Evolutionary conservation across 2,888 invertebrate genomes (phyloP).

Genomic region (Pocota personata): DNA sequence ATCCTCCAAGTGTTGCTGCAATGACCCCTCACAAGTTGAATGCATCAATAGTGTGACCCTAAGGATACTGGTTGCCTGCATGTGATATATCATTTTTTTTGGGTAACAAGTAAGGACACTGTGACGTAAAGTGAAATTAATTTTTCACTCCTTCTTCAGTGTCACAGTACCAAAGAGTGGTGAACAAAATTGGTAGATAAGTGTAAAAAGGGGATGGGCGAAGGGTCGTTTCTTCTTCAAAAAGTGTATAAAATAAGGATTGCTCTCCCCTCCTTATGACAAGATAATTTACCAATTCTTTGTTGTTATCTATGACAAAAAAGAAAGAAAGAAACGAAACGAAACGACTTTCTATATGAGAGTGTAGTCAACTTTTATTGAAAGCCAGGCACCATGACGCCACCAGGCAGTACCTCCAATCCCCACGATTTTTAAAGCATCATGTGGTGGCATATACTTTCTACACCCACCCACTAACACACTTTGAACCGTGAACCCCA

Average conservation of each 20-base stretch:
- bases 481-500: constrained; percentile 48
- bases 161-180: background rate
- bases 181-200: constrained; percentile 36
- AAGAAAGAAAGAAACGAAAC: background rate
- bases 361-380: constrained; percentile 45
- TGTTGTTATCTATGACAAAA: constrained; percentile 13
- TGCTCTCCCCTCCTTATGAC: background rate
- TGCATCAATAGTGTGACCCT: constrained; percentile 17
- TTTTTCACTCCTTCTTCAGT: background rate
- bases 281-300: constrained; percentile 39
- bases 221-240: constrained; percentile 1
- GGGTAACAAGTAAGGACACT: constrained; percentile 57
- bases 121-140: constrained; percentile 44
- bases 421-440: constrained; percentile 16
- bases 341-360: constrained; percentile 4
- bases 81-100: constrained; percentile 21
- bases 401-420: constrained; percentile 25
- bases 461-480: constrained; percentile 29
- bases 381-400: constrained; percentile 69
- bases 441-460: constrained; percentile 12
- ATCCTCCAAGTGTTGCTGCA: constrained; percentile 15
- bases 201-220: background rate
- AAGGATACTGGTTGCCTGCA: constrained; percentile 57
- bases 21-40: background rate
- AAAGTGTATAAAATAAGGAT: background rate